phyloP scores from a whole-genome alignment of 1,140 invertebrate genomes.

The Gonatopus flavifemur region DNA sequence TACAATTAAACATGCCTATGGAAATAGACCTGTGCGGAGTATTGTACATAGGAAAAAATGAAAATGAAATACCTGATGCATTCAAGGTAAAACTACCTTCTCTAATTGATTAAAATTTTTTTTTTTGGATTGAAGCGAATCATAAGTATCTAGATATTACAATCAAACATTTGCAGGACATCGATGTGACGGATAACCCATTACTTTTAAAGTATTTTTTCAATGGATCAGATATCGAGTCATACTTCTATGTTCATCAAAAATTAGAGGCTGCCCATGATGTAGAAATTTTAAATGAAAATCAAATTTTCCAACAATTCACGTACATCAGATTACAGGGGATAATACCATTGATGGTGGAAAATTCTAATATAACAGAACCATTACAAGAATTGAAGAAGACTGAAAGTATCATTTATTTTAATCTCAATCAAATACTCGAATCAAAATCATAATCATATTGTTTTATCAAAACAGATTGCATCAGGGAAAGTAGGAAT shows the following conservation, averaged over 20 bases:
- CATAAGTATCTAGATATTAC: background rate
- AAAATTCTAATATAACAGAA: slow-evolving; percentile 38
- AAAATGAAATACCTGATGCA: slow-evolving; percentile 63
- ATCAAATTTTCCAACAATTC: slow-evolving; percentile 68
- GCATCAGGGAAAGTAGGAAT: slow-evolving; percentile 68
- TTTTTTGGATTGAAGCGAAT: too few species aligned
- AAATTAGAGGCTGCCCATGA: slow-evolving; percentile 65
- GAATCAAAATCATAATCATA: background rate
- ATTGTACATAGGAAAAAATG: slow-evolving; percentile 64
- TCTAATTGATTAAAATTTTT: background rate
- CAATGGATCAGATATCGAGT: slow-evolving; percentile 60
- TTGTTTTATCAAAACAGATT: slow-evolving; percentile 49
- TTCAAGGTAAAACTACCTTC: slow-evolving; percentile 60
- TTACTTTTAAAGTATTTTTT: slow-evolving; percentile 66
- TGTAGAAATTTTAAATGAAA: slow-evolving; percentile 64
- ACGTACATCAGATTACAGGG: slow-evolving; percentile 63
- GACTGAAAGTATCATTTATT: slow-evolving; percentile 36
- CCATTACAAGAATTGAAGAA: slow-evolving; percentile 49
- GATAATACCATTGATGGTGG: slow-evolving; percentile 40
- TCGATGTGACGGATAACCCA: slow-evolving; percentile 77
- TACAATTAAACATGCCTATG: slow-evolving; percentile 69
- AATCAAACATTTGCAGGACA: slow-evolving; percentile 57
- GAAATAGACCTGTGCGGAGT: slow-evolving; percentile 75
- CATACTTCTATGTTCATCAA: slow-evolving; percentile 71
- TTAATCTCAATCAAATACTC: slow-evolving; percentile 5